These are phyloP conservation scores for Anas platyrhynchos DNA, from an alignment of 2,113 vertebrate species.

Conservation along the genomic window DNA sequence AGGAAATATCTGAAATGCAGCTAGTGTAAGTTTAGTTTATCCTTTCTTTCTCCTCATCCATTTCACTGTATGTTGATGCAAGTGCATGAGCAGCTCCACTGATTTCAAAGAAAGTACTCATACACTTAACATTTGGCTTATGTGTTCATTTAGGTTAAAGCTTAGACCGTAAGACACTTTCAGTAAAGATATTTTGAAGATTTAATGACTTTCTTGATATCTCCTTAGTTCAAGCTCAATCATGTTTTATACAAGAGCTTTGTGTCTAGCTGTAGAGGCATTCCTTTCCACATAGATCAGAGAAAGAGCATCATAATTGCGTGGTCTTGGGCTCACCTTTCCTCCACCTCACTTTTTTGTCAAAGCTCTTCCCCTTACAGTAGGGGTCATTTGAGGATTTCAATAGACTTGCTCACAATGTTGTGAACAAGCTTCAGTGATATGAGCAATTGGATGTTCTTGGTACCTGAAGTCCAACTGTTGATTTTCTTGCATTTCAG, in stretches of 20 bases:
- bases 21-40: not conserved
- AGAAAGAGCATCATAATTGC: not conserved
- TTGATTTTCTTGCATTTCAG: not conserved
- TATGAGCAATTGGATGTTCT: not conserved
- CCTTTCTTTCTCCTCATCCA: not conserved
- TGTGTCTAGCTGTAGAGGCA: not conserved
- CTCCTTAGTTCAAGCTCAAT: not conserved
- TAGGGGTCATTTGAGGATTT: not conserved
- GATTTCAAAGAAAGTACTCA: not conserved
- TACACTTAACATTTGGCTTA: not conserved
- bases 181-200: not conserved
- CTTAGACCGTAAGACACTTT: not conserved
- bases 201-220: not conserved
- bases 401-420: not conserved
- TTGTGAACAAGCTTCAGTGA: not conserved
- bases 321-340: not conserved
- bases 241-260: not conserved
- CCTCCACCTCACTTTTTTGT: not conserved
- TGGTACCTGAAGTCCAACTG: not conserved
- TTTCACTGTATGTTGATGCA: not conserved
- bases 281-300: not conserved
- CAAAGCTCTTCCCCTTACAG: not conserved
- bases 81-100: not conserved
- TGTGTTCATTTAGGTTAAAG: not conserved
- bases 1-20: conserved; percentile 8